These are phyloP conservation scores for Bombus huntii DNA, from an alignment of 1,140 invertebrate genomes.

Conservation along the genomic window DNA sequence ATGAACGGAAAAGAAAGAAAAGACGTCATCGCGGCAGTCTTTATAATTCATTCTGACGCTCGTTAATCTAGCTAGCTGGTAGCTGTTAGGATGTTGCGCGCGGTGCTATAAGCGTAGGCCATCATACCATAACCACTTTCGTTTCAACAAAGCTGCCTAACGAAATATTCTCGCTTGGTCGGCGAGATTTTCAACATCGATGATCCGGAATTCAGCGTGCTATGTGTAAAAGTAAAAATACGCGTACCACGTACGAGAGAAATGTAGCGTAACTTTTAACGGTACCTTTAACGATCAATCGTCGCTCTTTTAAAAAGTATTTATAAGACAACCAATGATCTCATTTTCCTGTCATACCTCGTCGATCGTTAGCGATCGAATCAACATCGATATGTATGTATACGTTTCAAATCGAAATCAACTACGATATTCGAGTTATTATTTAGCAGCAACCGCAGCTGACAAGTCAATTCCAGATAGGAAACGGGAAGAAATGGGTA, in stretches of 20 bases:
- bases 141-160: slow-evolving; percentile 41
- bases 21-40: slow-evolving; percentile 26
- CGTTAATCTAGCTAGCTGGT: slow-evolving; percentile 33
- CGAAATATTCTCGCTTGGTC: slow-evolving; percentile 39
- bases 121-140: slow-evolving; percentile 21
- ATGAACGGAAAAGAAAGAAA: slow-evolving; percentile 24
- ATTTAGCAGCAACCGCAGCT: too few relatives aligned
- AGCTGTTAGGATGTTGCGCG: background rate
- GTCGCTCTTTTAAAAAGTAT: slow-evolving; percentile 7
- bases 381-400: background rate
- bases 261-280: slow-evolving; percentile 11
- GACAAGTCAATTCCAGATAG: too few relatives aligned
- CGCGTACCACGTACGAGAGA: background rate
- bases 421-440: too few relatives aligned
- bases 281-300: slow-evolving; percentile 9
- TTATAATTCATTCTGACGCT: slow-evolving; percentile 50
- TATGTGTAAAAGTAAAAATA: slow-evolving; percentile 41
- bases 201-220: slow-evolving; percentile 45
- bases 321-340: slow-evolving; percentile 26
- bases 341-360: background rate
- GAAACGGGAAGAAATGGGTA: too few relatives aligned
- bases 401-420: too few relatives aligned
- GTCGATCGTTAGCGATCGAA: background rate
- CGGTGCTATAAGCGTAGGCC: slow-evolving; percentile 5
- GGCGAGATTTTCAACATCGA: slow-evolving; percentile 43